Evolutionary conservation across 1,140 invertebrate species (phyloP).

Genomic region (Papilio xuthus): DNA sequence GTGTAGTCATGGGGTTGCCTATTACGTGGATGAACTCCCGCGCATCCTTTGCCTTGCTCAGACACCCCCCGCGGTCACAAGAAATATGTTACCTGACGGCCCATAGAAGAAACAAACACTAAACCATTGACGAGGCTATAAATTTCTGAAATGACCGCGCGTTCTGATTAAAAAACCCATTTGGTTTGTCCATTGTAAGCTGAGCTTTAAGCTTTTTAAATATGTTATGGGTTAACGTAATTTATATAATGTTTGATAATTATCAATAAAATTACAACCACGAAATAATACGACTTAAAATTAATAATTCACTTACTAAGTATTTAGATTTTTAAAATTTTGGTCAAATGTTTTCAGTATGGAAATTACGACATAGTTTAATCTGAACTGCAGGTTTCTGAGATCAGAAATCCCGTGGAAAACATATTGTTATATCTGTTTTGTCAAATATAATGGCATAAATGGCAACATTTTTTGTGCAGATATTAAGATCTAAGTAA

Average conservation of each 20-base stretch:
- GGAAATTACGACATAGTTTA: too few species aligned
- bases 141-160: constrained; percentile 66
- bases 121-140: constrained; percentile 68
- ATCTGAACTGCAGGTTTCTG: too few species aligned
- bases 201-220: constrained; percentile 46
- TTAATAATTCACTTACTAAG: too few species aligned
- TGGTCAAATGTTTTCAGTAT: too few species aligned
- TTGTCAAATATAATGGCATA: too few species aligned
- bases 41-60: constrained; percentile 55
- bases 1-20: not conserved
- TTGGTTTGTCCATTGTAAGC: constrained; percentile 52
- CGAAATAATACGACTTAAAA: not conserved
- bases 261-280: constrained; percentile 2
- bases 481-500: too few species aligned
- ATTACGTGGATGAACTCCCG: constrained; percentile 46
- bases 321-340: too few species aligned
- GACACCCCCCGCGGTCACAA: constrained; percentile 68
- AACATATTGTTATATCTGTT: too few species aligned
- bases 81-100: constrained; percentile 73
- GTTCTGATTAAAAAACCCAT: constrained; percentile 72
- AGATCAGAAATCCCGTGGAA: too few species aligned
- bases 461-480: too few species aligned
- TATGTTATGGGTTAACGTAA: constrained; percentile 30
- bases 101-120: constrained; percentile 71
- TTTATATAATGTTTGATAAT: constrained; percentile 1